Conservation (phyloP, 1,140 invertebrate species). For the Pseudobourletiella spinata region DNA sequence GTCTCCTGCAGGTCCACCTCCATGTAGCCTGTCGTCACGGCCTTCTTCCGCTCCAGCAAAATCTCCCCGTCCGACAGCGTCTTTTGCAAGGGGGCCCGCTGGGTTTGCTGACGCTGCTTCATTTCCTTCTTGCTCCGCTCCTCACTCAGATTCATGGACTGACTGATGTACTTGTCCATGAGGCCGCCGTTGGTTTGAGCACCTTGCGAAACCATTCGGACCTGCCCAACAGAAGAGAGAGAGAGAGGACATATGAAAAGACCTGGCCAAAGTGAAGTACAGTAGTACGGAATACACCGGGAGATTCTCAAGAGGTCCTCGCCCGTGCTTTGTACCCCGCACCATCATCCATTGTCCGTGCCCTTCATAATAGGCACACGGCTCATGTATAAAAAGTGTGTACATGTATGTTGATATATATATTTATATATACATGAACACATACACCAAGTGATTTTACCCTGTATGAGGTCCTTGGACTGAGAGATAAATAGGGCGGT, state of each 20-base stretch:
- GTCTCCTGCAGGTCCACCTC: neutral
- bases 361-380: too few relatives aligned
- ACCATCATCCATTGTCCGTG: too few relatives aligned
- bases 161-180: conserved; percentile 7
- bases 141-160: conserved; percentile 5
- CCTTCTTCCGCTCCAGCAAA: conserved; percentile 41
- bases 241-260: too few relatives aligned
- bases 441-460: too few relatives aligned
- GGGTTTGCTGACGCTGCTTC: conserved; percentile 44
- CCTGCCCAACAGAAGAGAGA: too few relatives aligned
- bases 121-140: neutral
- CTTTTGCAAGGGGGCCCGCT: conserved; percentile 43
- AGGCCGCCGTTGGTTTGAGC: conserved; percentile 70
- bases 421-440: too few relatives aligned
- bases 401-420: too few relatives aligned
- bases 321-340: too few relatives aligned
- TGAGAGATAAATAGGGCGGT: conserved; percentile 63
- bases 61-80: conserved; percentile 72
- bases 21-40: conserved; percentile 5
- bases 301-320: too few relatives aligned
- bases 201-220: conserved; percentile 78
- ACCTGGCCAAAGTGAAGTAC: too few relatives aligned
- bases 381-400: too few relatives aligned
- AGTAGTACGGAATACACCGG: too few relatives aligned
- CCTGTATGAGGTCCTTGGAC: conserved; percentile 57